Base-by-base conservation (phyloP, 2,888 invertebrate species). In the Tachina grossa region DNA sequence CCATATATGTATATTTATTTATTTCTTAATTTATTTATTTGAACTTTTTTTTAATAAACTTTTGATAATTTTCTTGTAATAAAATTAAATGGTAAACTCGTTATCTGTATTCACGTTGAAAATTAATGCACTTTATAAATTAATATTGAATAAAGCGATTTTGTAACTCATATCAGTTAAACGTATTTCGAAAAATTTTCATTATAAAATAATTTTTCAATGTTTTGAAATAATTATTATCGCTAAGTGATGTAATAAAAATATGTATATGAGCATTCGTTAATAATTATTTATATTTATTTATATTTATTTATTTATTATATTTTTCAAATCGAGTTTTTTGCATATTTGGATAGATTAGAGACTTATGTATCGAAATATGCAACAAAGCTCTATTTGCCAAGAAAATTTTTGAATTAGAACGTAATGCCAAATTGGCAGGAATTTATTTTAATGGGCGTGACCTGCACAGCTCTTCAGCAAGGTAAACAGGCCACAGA, bases 61-160 rank as follows among this genome's bases (percentile, higher is more conserved):
- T 66, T 47, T 11, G 10, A 61, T 13, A 31, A 75, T 47, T 31
- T 31, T 6, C 5, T 31, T 31, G 47, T 11, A 19, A 19, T 47
- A 11, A 22, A 61, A 71, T 77, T 55, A 72, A 76, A 80, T 41
- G 45, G 61, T 76, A 77, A 76, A 47, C 72, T 72, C 61, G 14
- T 81, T 81, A 84, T 84, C 81, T 22, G 39, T 41, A 16, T 14
- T 31, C 1, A 31, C 31, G 31, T 31, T 31, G 31, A 31, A 31
- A 47, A 22, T 65, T 1, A 22, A 49, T 49, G n/a, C 49, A 49
- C 3, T 14, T n/a, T 4, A 8, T 45, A 10, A 72, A 72, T 76
- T 57, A 66, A 76, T 65, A 76, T 45, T 31, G 16, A 16, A 31
- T 10, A 10, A 53, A 16, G 2, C 47, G n/a, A 16, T 55, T 39